Evolutionary conservation across 2,113 vertebrate genomes (phyloP).

Genomic region (Scytalopus superciliaris): DNA sequence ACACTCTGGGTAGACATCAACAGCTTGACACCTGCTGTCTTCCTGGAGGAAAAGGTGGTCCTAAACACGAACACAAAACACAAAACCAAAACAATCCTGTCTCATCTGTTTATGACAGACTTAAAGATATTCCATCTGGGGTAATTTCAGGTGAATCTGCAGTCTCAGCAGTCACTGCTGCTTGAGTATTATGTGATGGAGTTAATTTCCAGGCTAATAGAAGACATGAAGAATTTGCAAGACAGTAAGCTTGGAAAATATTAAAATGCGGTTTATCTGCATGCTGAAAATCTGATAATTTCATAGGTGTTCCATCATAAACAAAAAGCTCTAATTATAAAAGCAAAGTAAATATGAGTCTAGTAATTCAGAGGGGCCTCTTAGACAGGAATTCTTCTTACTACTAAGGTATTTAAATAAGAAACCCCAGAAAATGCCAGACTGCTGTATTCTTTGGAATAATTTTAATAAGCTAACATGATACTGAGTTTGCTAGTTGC

Average conservation of each 20-base stretch:
- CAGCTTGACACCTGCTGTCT: neutral
- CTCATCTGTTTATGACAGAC: neutral
- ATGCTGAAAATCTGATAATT: neutral
- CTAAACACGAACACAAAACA: neutral
- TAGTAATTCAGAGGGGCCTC: neutral
- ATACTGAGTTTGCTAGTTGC: neutral
- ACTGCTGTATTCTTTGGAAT: neutral
- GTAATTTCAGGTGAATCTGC: neutral
- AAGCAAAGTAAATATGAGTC: neutral
- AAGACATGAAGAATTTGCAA: neutral
- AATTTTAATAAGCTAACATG: neutral
- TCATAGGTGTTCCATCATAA: neutral
- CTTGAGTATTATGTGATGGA: neutral
- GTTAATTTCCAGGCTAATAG: neutral
- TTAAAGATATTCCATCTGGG: neutral
- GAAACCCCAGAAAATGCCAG: neutral
- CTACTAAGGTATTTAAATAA: neutral
- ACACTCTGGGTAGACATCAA: neutral
- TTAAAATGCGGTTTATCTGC: neutral
- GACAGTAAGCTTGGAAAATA: neutral
- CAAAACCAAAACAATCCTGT: neutral
- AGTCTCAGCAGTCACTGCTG: neutral
- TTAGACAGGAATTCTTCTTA: neutral
- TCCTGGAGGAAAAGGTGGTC: neutral
- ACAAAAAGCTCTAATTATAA: conserved; percentile 15